Evolutionary conservation across 2,888 invertebrate genomes (phyloP), one percentile per base, ranked within the genome.

Genomic region (Troides aeacus): DNA sequence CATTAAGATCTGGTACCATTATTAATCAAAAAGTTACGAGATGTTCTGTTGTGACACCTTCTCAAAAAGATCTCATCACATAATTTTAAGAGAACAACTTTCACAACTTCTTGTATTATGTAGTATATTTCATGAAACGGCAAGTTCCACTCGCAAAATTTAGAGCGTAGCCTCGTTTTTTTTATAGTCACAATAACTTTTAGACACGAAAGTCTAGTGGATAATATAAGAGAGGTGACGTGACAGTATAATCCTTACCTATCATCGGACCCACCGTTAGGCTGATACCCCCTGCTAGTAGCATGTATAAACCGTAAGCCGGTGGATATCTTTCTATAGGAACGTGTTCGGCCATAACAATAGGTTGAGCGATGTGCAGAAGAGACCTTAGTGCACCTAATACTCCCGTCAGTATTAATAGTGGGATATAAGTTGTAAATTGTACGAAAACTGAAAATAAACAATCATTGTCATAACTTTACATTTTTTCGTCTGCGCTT

Each of bases 301-400:
- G 88, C 89, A 95, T 94, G 75, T 93, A 95, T 17, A 95, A 85
- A 0, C 95, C 95, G 77, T 95, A 95, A 0, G 95, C 95, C 0
- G 95, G 93, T 2, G 95, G 93, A 71, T 95, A 95, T 76, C 94
- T 91, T 70, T 95, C 93, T 53, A 94, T 93, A 0, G 92, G 92
- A 46, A 95, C 93, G 71, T 94, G 93, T 74, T 95, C 95, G 0
- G 95, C 94, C 74, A 95, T 91, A 0, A 95, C 94, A 66, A 95
- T 89, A 0, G 95, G 93, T 75, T 95, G 93, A 0, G 95, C 93
- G 39, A 95, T 94, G 73, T 94, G 93, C 8, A 95, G 90, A 74
- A 94, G 89, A 0, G 94, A 94, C 59, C 95, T 86, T 39, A 94
- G 80, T 12, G 94, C 87, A 8, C 95, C 95, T 24, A 95, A 85